Evolutionary conservation across 2,113 vertebrate genomes (phyloP).

Genomic region (Electrona antarctica): DNA sequence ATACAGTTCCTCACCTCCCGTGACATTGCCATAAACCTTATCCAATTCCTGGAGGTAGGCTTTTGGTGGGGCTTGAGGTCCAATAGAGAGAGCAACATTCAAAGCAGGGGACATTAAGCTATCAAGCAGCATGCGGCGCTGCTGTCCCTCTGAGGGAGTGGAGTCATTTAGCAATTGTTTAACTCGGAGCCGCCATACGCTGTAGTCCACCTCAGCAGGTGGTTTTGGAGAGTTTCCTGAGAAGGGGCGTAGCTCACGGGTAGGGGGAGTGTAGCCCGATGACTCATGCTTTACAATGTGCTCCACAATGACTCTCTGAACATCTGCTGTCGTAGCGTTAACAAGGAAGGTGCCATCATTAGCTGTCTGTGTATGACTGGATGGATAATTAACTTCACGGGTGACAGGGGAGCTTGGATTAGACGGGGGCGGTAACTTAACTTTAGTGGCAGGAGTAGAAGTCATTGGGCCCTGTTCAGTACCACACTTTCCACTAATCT

Average conservation of each 20-base stretch:
- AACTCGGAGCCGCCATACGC: background rate
- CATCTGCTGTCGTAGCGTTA: background rate
- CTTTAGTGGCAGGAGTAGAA: background rate
- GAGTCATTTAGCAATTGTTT: conserved; percentile 11
- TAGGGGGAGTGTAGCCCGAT: background rate
- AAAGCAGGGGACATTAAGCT: conserved; percentile 23
- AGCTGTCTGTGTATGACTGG: background rate
- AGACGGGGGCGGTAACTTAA: background rate
- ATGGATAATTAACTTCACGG: background rate
- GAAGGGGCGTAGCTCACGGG: background rate
- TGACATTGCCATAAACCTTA: conserved; percentile 39
- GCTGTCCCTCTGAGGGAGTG: background rate
- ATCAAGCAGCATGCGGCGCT: background rate
- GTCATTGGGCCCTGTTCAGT: background rate
- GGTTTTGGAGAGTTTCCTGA: conserved; percentile 9
- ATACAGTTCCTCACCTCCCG: conserved; percentile 36
- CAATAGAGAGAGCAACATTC: conserved; percentile 4
- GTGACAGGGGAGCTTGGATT: background rate
- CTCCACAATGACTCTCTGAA: conserved; percentile 6
- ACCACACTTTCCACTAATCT: background rate
- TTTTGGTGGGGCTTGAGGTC: conserved; percentile 6
- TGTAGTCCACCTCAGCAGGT: conserved; percentile 1
- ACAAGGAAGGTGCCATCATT: background rate
- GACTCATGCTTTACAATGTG: conserved; percentile 19
- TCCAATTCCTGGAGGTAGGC: conserved; percentile 19